phyloP scores from a whole-genome alignment of 2,888 invertebrate genomes.

The Stramonita haemastoma region DNA sequence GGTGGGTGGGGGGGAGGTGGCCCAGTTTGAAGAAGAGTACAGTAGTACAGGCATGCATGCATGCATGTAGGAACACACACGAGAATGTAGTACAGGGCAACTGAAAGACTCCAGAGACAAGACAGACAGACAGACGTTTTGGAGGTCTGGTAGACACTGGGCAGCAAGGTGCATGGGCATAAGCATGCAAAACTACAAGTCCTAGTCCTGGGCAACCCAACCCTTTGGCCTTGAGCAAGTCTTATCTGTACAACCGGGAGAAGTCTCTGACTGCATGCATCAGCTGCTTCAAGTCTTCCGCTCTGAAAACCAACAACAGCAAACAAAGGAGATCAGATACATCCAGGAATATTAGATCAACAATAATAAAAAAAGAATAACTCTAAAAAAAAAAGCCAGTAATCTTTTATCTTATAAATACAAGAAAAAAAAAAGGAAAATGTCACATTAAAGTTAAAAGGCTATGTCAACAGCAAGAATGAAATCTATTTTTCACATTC shows the following conservation, averaged over 20 bases:
- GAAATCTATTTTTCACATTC: no score
- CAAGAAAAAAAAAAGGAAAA: no score
- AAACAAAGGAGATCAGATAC: not conserved
- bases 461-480: no score
- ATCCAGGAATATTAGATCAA: not conserved
- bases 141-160: not conserved
- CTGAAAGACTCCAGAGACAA: constrained; percentile 26
- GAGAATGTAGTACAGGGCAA: not conserved
- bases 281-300: constrained; percentile 88
- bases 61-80: not conserved
- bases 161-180: not conserved
- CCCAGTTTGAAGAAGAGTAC: not conserved
- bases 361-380: not conserved
- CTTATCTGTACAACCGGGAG: constrained; percentile 89
- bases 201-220: not conserved
- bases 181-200: constrained; percentile 1
- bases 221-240: not conserved
- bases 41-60: no score
- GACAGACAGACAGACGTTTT: constrained; percentile 3
- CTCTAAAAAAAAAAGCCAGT: not conserved
- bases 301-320: constrained; percentile 79
- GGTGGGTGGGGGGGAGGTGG: not conserved
- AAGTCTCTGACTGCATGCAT: constrained; percentile 89
- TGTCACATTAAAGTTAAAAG: no score
- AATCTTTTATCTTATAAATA: no score